Evolutionary conservation across 2,888 invertebrate genomes (phyloP), one percentile per base, ranked within the genome.

Genomic region (Dermolepida albohirtum): DNA sequence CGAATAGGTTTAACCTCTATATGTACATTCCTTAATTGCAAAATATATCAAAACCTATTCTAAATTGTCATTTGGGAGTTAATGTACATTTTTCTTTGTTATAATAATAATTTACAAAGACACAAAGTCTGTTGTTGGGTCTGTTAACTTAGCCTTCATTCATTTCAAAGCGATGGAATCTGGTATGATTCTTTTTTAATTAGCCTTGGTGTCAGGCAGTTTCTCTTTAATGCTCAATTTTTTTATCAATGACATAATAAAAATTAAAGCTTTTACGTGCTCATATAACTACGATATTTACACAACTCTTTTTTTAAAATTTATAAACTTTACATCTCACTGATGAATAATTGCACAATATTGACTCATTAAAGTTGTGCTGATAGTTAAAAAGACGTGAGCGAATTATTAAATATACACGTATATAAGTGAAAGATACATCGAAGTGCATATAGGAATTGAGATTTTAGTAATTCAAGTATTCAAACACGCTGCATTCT

Each of bases 341-440:
- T 16, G 43, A 44, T 29, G 63, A 39, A 14, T 65, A 65, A 65
- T 65, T 65, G 47, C 44, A 44, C 47, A 52, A 34, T 54, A 54
- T 65, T 65, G 54, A 65, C 65, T 65, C 54, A 39, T 50, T 47
- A 27, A 65, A 65, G 44, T 44, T 54, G 39, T 65, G 65, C 65
- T 41, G 16, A 64, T 29, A 54, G 47, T 54, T 34, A 5, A 34
- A 50, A n/a, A 52, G 17, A 44, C 17, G 51, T 54, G 65, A 54
- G 65, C 65, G 52, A 51, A 52, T 52, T 41, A 12, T 65, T 43
- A 10, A 63, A 40, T 16, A 47, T 62, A 47, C 27, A 44, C n/a
- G 11, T 44, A 44, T 44, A 10, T 44, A 44, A 34, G 34, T 34
- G 34, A 34, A 34, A 34, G 34, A 34, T 34, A 34, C 34, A 34